A percentile compares a stretch with the other conserved stretches of the same genome.
Evolutionary conservation across 1,140 invertebrate species (phyloP).

Genomic region (Drosophila nannoptera): DNA sequence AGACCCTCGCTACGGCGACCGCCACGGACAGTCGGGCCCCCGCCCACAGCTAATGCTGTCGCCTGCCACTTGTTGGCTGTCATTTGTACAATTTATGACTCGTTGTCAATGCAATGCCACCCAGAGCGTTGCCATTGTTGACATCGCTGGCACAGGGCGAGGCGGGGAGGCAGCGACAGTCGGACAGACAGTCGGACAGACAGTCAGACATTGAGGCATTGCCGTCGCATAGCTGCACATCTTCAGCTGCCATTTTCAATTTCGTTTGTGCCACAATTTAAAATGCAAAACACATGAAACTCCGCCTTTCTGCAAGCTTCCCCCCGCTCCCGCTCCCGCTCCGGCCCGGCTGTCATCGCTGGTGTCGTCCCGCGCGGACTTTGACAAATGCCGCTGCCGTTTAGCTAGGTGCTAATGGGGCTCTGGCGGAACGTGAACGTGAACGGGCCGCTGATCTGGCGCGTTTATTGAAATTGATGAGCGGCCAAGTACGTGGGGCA

Average conservation of each 20-base stretch:
- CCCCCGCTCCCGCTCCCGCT: background rate
- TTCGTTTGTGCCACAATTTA: constrained; percentile 74
- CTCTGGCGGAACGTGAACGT: constrained; percentile 42
- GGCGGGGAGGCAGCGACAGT: constrained; percentile 5
- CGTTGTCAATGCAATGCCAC: constrained; percentile 74
- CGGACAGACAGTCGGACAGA: constrained; percentile 18
- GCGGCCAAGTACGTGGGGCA: constrained; percentile 73
- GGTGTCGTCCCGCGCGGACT: constrained; percentile 50
- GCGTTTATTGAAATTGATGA: constrained; percentile 75
- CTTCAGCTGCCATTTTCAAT: constrained; percentile 74
- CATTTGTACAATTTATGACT: constrained; percentile 74
- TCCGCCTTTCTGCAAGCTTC: background rate
- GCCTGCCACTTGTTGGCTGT: constrained; percentile 62
- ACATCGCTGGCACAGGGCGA: constrained; percentile 50
- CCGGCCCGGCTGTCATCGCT: constrained; percentile 17
- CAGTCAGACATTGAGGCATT: constrained; percentile 47
- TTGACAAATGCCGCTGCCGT: constrained; percentile 66
- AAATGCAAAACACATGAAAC: constrained; percentile 71
- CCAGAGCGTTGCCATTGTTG: constrained; percentile 70
- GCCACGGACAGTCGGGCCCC: background rate
- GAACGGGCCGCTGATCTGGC: constrained; percentile 16
- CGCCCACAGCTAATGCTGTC: constrained; percentile 25
- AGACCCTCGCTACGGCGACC: constrained; percentile 22
- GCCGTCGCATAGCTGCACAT: constrained; percentile 71
- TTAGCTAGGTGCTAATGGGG: constrained; percentile 72